Evolutionary conservation across 2,888 invertebrate genomes (phyloP), one percentile per base, ranked within the genome.

Genomic region (Tinea trinotella): DNA sequence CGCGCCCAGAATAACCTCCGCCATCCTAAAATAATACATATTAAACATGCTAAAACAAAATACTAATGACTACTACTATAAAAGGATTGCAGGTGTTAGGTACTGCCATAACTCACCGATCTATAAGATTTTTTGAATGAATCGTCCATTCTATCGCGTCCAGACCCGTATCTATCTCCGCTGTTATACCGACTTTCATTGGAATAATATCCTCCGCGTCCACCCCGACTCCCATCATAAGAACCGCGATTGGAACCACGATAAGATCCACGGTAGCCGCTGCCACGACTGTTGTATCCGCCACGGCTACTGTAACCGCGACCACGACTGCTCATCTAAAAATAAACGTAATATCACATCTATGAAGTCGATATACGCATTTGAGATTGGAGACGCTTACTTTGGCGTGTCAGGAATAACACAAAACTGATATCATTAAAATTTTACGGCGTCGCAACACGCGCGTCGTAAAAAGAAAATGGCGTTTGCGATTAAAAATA

Each of bases 1-100:
- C 89, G 58, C 89, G 78, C 59, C 74, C 82, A 53, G 86, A 81
- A 67, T 86, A 87, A 60, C 77, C 81, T 62, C 82, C 78, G 17
- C 40, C 13, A n/a, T 40, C 40, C 40, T 40, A 40, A 9, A 40
- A 40, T 17, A 6, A 6, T 36, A 36, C 10, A n/a, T n/a, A n/a
- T n/a, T n/a, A n/a, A n/a, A n/a, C n/a, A n/a, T n/a, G n/a, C n/a
- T n/a, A n/a, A n/a, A n/a, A n/a, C n/a, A n/a, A n/a, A n/a, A n/a
- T n/a, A n/a, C n/a, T n/a, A n/a, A n/a, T 57, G 85, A 75, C 60
- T 69, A 68, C 59, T 87, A 87, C 87, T 87, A 63, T 56, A 71
- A 66, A 62, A 54, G 15, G 30, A 49, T 49, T 13, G 40, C 15
- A 6, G 5, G 15, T 40, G 5, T 6, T 40, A 6, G 15, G n/a